These are phyloP conservation scores for Otis tarda DNA, from an alignment of 2,113 vertebrate species.

Conservation along the genomic window DNA sequence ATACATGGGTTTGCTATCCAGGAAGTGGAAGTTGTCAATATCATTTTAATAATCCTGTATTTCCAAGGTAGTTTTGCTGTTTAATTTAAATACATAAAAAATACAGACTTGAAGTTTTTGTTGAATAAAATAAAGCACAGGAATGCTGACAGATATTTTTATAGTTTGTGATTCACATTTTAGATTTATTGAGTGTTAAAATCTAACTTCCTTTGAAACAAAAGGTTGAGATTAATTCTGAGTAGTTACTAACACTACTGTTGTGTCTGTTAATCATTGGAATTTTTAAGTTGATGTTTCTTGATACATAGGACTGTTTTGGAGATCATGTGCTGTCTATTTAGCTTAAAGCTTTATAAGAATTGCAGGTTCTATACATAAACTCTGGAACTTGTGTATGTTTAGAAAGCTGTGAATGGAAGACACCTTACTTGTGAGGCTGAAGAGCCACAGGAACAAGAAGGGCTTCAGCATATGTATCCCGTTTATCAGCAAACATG, in stretches of 20 bases:
- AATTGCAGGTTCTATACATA: not conserved
- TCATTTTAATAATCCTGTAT: not conserved
- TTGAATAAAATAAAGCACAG: not conserved
- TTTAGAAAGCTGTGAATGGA: constrained; percentile 71
- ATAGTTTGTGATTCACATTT: not conserved
- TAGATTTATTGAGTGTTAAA: not conserved
- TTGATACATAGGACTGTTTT: not conserved
- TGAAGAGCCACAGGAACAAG: constrained; percentile 57
- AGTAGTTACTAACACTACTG: not conserved
- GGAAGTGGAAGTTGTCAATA: not conserved
- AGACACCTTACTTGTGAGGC: constrained; percentile 56
- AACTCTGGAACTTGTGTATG: constrained; percentile 12
- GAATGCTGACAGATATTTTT: not conserved
- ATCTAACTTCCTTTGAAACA: not conserved
- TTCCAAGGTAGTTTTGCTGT: not conserved
- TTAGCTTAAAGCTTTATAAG: not conserved
- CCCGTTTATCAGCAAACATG: constrained; percentile 65
- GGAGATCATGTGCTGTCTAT: not conserved
- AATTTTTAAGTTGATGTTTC: not conserved
- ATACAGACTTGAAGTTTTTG: not conserved
- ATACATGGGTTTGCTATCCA: not conserved
- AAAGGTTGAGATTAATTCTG: not conserved
- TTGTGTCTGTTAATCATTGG: not conserved
- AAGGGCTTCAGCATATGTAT: constrained; percentile 52
- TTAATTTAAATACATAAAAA: not conserved